Conservation (phyloP, 2,797 vertebrate genomes). For the Eulemur rubriventer region DNA sequence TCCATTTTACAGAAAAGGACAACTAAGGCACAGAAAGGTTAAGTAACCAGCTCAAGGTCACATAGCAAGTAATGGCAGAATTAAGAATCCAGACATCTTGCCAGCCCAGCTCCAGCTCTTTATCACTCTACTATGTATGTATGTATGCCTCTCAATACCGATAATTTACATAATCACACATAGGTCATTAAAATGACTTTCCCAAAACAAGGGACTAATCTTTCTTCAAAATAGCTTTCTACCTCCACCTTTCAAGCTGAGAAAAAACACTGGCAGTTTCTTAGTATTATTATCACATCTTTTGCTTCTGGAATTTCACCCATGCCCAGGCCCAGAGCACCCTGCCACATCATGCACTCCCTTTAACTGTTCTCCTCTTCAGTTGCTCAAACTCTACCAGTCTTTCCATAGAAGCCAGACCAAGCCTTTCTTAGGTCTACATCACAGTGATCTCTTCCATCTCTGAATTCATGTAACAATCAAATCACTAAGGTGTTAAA, state of each 20-base stretch:
- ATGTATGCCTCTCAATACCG: not conserved
- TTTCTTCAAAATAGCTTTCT: not conserved
- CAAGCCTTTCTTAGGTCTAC: not conserved
- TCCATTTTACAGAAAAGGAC: not conserved
- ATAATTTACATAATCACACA: not conserved
- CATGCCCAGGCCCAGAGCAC: not conserved
- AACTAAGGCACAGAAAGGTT: slow-evolving; percentile 27
- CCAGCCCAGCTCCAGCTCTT: not conserved
- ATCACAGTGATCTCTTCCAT: not conserved
- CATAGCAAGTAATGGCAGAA: not conserved
- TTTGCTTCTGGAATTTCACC: not conserved
- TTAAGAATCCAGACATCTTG: not conserved
- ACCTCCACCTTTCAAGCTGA: not conserved
- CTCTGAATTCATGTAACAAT: not conserved
- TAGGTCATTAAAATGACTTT: not conserved
- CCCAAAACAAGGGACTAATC: not conserved
- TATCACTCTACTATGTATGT: not conserved
- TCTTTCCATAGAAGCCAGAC: not conserved
- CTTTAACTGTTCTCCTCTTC: not conserved
- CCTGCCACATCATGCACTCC: rapidly evolving
- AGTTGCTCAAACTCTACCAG: not conserved
- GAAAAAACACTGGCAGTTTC: not conserved
- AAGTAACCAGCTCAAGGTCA: not conserved
- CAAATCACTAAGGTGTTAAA: not conserved
- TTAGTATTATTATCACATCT: not conserved